Percentiles rank a stretch among this genome's conserved stretches.
These are phyloP conservation scores for Trichonephila inaurata DNA, from an alignment of 1,140 invertebrate genomes.

Conservation along the genomic window DNA sequence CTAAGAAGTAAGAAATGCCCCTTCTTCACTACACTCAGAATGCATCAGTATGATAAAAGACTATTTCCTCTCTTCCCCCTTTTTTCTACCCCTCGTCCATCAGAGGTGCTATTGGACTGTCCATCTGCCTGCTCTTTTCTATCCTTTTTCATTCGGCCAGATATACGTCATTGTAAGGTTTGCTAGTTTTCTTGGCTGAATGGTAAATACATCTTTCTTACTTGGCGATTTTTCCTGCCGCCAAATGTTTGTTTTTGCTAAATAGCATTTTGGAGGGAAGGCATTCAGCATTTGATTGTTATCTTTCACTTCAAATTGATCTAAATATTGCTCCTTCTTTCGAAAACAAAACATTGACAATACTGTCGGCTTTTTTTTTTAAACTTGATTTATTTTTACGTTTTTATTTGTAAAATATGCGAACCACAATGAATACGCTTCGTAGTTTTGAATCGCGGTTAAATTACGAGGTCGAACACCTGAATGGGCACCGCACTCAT, in stretches of 20 bases:
- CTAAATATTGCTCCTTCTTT: too few species aligned
- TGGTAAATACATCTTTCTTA: constrained; percentile 23
- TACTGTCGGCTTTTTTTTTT: too few species aligned
- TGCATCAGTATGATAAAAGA: constrained; percentile 42
- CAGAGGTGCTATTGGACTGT: constrained; percentile 48
- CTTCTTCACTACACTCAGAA: neutral
- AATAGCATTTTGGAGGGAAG: too few species aligned
- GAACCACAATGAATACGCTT: too few species aligned
- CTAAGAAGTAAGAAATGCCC: neutral
- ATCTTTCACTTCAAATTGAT: too few species aligned
- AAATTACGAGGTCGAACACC: too few species aligned
- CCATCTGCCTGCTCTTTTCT: constrained; percentile 31
- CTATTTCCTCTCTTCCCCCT: neutral
- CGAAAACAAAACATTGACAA: too few species aligned
- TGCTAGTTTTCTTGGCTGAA: neutral
- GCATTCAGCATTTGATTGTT: too few species aligned
- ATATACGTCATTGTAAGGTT: constrained; percentile 12
- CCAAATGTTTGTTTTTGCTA: neutral
- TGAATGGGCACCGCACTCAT: too few species aligned
- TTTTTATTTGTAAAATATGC: too few species aligned
- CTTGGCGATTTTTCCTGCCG: neutral
- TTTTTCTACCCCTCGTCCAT: neutral
- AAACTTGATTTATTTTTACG: too few species aligned
- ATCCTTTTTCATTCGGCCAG: constrained; percentile 36
- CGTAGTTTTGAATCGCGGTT: too few species aligned